phyloP scores from a whole-genome alignment of 1,140 invertebrate genomes.

The Wasmannia auropunctata region DNA sequence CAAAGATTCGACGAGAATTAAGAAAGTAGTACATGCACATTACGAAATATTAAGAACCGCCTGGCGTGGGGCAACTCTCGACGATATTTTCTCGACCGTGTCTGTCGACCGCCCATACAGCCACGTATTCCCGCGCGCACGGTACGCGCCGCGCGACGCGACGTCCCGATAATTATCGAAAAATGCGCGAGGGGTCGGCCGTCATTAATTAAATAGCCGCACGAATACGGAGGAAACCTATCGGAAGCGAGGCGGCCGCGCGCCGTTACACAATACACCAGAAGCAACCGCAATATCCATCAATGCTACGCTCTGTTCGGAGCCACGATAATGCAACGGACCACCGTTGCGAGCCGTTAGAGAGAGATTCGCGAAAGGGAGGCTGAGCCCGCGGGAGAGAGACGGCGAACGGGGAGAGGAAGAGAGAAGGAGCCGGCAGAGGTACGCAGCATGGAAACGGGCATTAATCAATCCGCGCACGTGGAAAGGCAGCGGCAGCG shows the following conservation, averaged over 20 bases:
- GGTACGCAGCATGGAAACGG: slow-evolving; percentile 67
- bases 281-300: slow-evolving; percentile 72
- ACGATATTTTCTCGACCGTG: slow-evolving; percentile 55
- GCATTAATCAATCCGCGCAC: slow-evolving; percentile 75
- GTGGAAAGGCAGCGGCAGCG: slow-evolving; percentile 65
- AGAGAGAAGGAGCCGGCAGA: slow-evolving; percentile 30
- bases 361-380: slow-evolving; percentile 65
- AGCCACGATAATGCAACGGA: slow-evolving; percentile 72
- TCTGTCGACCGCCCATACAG: slow-evolving; percentile 40
- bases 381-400: not conserved
- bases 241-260: slow-evolving; percentile 61
- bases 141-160: slow-evolving; percentile 28
- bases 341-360: slow-evolving; percentile 65
- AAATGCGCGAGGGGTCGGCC: slow-evolving; percentile 38
- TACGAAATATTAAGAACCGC: slow-evolving; percentile 31
- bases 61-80: slow-evolving; percentile 39
- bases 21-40: slow-evolving; percentile 6
- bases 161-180: slow-evolving; percentile 67
- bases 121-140: slow-evolving; percentile 41
- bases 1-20: slow-evolving; percentile 21
- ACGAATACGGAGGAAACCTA: slow-evolving; percentile 37
- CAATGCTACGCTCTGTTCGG: slow-evolving; percentile 69
- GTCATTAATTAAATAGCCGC: slow-evolving; percentile 66
- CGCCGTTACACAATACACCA: slow-evolving; percentile 71
- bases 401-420: not conserved